Conservation (phyloP, 2,888 invertebrate genomes). For the Phaonia tiefii region DNA sequence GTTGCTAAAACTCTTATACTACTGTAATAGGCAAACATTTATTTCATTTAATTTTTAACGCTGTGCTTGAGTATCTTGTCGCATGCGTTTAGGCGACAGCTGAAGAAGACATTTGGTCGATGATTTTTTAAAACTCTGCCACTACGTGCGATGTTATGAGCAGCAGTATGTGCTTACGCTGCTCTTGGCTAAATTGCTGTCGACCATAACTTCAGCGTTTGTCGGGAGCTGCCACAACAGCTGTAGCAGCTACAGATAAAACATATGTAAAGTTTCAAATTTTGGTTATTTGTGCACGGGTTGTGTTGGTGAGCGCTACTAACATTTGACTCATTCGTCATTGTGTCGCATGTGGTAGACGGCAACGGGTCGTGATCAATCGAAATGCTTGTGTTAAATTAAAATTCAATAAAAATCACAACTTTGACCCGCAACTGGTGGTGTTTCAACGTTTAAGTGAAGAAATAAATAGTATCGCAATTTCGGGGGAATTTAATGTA, state of each 20-base stretch:
- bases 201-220: neutral
- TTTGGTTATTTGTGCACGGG: slow-evolving; percentile 66
- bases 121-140: no score
- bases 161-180: neutral
- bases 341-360: neutral
- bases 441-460: neutral
- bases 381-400: slow-evolving; percentile 53
- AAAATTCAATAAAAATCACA: slow-evolving; percentile 20
- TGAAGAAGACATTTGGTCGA: no score
- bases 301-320: slow-evolving; percentile 56
- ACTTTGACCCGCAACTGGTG: neutral
- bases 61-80: no score
- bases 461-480: slow-evolving; percentile 11
- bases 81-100: no score
- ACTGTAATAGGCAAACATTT: no score
- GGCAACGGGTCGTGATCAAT: slow-evolving; percentile 27
- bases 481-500: slow-evolving; percentile 12
- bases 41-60: no score
- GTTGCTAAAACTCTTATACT: no score
- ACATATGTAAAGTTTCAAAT: slow-evolving; percentile 60
- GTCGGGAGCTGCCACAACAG: slow-evolving; percentile 25
- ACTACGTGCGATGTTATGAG: no score
- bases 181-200: slow-evolving; percentile 6
- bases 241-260: slow-evolving; percentile 56
- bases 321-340: slow-evolving; percentile 35